Evolutionary conservation across 2,113 vertebrate species (phyloP), one percentile per base, ranked within the genome.

Genomic region (Vanacampus margaritifer): DNA sequence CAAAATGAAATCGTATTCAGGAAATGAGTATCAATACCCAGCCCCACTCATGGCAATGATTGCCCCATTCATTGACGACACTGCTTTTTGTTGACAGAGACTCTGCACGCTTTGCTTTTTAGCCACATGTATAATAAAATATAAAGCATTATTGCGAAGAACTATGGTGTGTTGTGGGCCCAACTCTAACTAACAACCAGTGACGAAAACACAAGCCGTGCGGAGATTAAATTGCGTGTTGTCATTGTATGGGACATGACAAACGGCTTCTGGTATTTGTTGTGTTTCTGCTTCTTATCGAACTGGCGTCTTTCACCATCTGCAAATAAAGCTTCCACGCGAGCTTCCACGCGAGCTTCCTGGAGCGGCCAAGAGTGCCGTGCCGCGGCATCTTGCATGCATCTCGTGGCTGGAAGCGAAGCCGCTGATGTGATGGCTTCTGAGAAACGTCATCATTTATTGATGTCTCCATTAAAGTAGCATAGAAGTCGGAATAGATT

Each of bases 371-470:
- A 86, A 84, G 60, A 79, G 80, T 89, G 82, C 89, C 86, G 80
- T 89, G 82, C 89, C 86, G 83, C 76, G 83, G 80, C 70, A 83
- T 85, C 84, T 67, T 81, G 80, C 81, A 86, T 80, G 75, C 75
- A 73, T 86, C 80, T 82, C 82, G 68, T 80, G 74, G 89, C 88
- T 92, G 79, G 81, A 90, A 90, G 81, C 85, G 85, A 90, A 85
- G 26, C 65, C 86, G 93, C 91, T 92, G 91, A 94, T 92, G 86
- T 92, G 88, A 93, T 91, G 85, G 75, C 86, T 87, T 91, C 88
- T 91, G 92, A 94, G 87, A 84, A 89, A 86, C 81, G 71, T 91
- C 86, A 93, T 94, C 69, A 93, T 92, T 94, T 94, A 94, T 94
- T 94, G 89, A 95, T 92, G 86, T 79, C 75, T 89, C 83, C 88